Base-by-base conservation (phyloP, 2,113 vertebrate genomes). In the Ascaphus truei region DNA sequence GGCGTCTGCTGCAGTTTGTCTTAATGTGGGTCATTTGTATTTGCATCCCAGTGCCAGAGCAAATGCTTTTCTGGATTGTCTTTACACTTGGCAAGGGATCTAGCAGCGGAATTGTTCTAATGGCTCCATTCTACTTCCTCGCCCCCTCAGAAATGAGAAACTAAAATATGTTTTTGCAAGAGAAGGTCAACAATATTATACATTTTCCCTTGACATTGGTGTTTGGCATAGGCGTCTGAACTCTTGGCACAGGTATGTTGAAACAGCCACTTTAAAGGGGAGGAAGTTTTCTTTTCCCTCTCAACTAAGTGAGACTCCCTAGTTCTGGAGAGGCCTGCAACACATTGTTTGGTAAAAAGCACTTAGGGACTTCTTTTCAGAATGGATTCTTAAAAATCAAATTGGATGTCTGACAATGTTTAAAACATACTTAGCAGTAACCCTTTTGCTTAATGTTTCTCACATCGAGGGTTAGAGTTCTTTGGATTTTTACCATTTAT, bases 111-210 rank as follows among this genome's bases (percentile, higher is more conserved):
- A 22, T 31, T 56, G 15, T 36, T 31, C 30, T 47, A 57, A 67
- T 34, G 39, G 37, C 45, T 64, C 47, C 31, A 37, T 47, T 57
- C 37, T 57, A n/a, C 39, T 58, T 48, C 37, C 37, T n/a, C 53
- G 36, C 65, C 65, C 64, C 53, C 53, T 48, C 52, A 56, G 51
- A 22, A 66, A 43, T 43, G 7, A 66, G 63, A 66, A 55, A 45
- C 50, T 55, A 11, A 66, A 66, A 66, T 66, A 66, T 66, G 65
- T 50, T 68, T 48, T 68, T 58, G 41, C 58, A 58, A 48, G 53
- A 27, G 45, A 58, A 68, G 53, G 30, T 68, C 39, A 48, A 68
- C 39, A 68, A 20, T 58, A 68, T 68, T 68, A 47, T 48, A 47
- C n/a, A 8, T 37, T 68, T 47, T 68, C 65, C 65, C 65, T 26